A percentile compares a stretch with the other conserved stretches of the same genome.
Conservation (phyloP, 2,888 invertebrate genomes). For the Chrysomela aeneicollis region DNA sequence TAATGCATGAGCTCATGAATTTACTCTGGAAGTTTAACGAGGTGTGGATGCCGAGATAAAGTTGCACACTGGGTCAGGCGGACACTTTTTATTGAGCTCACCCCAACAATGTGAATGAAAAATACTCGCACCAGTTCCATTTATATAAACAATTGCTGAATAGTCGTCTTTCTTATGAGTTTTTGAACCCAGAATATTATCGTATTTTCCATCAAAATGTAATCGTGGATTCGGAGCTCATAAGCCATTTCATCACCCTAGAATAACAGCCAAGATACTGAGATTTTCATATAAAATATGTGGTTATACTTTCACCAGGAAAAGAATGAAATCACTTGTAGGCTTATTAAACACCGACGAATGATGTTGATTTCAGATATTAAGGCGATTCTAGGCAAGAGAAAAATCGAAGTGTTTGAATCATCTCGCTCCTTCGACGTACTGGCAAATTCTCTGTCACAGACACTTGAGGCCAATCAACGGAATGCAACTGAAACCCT, state of each 20-base stretch:
- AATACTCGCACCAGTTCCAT: neutral
- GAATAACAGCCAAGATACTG: too few species aligned
- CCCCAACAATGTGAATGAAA: neutral
- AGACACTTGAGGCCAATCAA: constrained; percentile 41
- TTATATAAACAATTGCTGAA: constrained; percentile 14
- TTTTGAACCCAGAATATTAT: too few species aligned
- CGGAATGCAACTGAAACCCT: constrained; percentile 59
- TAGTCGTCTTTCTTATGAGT: neutral
- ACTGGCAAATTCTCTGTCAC: constrained; percentile 64
- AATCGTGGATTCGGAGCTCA: too few species aligned
- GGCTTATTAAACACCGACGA: too few species aligned
- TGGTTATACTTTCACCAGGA: too few species aligned
- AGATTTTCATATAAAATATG: too few species aligned
- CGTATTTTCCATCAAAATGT: too few species aligned
- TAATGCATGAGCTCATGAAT: neutral
- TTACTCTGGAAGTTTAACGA: neutral
- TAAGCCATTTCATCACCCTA: too few species aligned
- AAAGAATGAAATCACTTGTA: too few species aligned
- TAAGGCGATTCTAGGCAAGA: constrained; percentile 66
- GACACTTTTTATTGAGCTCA: neutral
- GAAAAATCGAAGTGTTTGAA: constrained; percentile 66
- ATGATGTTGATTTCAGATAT: constrained; percentile 63
- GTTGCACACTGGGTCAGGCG: neutral
- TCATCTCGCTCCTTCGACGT: constrained; percentile 68
- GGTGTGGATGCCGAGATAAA: constrained; percentile 1